Conservation (phyloP, 2,888 invertebrate genomes). For the Hymenopus coronatus region DNA sequence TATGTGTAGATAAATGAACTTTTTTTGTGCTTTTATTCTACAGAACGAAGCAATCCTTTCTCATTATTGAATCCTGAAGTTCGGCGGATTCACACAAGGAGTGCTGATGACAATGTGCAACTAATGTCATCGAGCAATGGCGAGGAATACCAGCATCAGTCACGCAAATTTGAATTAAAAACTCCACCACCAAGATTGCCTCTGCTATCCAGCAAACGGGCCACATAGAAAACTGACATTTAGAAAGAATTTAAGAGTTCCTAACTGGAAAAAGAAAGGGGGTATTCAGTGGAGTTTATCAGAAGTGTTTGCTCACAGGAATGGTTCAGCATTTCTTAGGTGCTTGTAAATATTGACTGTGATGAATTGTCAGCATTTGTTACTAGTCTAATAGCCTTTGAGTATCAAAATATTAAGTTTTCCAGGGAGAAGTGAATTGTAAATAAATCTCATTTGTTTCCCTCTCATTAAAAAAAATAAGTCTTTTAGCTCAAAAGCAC, state of each 20-base stretch:
- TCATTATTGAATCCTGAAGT: constrained; percentile 33
- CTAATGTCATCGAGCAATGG: constrained; percentile 28
- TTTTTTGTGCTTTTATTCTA: neutral
- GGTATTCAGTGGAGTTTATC: neutral
- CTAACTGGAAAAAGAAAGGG: neutral
- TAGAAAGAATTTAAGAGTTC: neutral
- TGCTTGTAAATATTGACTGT: neutral
- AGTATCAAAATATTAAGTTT: neutral
- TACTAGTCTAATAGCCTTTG: neutral
- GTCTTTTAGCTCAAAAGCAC: neutral
- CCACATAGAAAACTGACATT: neutral
- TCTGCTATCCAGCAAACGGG: neutral
- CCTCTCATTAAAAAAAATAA: neutral
- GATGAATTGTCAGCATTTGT: neutral
- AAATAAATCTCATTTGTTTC: neutral
- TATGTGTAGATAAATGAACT: too few relatives aligned
- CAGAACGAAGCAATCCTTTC: constrained; percentile 35
- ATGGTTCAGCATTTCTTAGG: neutral
- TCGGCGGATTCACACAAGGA: constrained; percentile 27
- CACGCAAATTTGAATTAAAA: constrained; percentile 2
- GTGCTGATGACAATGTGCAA: constrained; percentile 33
- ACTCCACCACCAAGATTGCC: constrained; percentile 4
- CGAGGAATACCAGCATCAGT: constrained; percentile 8
- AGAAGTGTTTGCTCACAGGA: neutral
- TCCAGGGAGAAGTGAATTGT: neutral